A percentile compares a stretch with the other conserved stretches of the same genome.
Evolutionary conservation across 2,888 invertebrate genomes (phyloP).

Genomic region (Pseudeuparius sepicola): DNA sequence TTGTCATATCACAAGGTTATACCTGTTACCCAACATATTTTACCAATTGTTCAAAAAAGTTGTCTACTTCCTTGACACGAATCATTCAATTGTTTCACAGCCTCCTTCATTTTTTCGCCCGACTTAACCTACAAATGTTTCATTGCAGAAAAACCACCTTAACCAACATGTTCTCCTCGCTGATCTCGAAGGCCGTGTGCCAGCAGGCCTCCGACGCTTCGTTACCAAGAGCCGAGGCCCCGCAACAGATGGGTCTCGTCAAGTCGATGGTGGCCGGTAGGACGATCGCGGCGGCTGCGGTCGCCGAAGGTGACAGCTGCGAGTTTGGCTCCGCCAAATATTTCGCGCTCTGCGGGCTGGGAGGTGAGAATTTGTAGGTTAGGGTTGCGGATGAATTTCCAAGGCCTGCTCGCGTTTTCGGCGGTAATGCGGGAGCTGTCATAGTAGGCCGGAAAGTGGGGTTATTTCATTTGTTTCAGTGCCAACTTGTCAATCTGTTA

Average conservation of each 20-base stretch:
- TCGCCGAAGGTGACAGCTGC: constrained; percentile 42
- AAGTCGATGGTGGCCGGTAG: constrained; percentile 35
- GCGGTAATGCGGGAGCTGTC: too few relatives aligned
- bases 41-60: not conserved
- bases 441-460: too few relatives aligned
- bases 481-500: too few relatives aligned
- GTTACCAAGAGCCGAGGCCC: constrained; percentile 15
- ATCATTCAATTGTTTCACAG: too few relatives aligned
- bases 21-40: too few relatives aligned
- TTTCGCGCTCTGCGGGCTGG: constrained; percentile 65
- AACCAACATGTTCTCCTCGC: constrained; percentile 28
- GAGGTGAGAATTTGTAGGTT: constrained; percentile 14
- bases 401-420: too few relatives aligned
- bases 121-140: too few relatives aligned
- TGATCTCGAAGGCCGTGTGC: constrained; percentile 30
- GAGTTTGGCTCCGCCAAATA: constrained; percentile 88
- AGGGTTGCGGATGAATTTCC: too few relatives aligned
- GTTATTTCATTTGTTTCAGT: too few relatives aligned
- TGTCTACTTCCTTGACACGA: not conserved
- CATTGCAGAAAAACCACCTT: too few relatives aligned
- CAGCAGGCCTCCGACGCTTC: constrained; percentile 22
- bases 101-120: too few relatives aligned
- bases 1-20: too few relatives aligned
- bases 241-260: constrained; percentile 28
- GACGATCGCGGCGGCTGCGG: constrained; percentile 30